phyloP scores from a whole-genome alignment of 2,888 invertebrate genomes.

The Drosophila falleni region DNA sequence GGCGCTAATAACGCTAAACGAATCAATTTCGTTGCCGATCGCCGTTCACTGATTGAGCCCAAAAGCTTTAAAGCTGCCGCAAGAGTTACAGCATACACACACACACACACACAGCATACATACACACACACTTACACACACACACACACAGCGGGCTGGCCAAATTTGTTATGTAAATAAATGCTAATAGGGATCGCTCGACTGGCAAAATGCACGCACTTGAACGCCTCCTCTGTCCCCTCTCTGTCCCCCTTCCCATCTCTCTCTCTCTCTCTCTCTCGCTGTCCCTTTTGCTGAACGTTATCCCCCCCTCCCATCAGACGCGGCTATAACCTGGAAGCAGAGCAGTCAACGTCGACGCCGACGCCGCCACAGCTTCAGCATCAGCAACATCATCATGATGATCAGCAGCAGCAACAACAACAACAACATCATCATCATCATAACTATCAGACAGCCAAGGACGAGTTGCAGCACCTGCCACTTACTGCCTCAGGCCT shows the following conservation, averaged over 20 bases:
- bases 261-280: slow-evolving; percentile 13
- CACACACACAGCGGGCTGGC: slow-evolving; percentile 34
- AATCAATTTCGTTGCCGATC: slow-evolving; percentile 68
- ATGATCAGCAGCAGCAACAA: slow-evolving; percentile 48
- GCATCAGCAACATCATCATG: slow-evolving; percentile 24
- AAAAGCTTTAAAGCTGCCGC: slow-evolving; percentile 60
- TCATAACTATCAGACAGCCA: slow-evolving; percentile 67
- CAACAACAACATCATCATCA: slow-evolving; percentile 45
- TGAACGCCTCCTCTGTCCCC: slow-evolving; percentile 84
- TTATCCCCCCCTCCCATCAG: slow-evolving; percentile 11
- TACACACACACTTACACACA: slow-evolving; percentile 29
- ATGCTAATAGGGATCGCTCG: slow-evolving; percentile 70
- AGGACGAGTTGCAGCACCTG: slow-evolving; percentile 52
- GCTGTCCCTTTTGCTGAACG: slow-evolving; percentile 5
- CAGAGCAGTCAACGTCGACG: slow-evolving; percentile 59
- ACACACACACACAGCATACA: slow-evolving; percentile 30
- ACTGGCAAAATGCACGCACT: slow-evolving; percentile 75
- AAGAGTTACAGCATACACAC: slow-evolving; percentile 53
- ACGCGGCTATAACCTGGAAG: slow-evolving; percentile 75
- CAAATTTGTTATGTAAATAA: slow-evolving; percentile 69
- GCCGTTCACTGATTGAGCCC: slow-evolving; percentile 39
- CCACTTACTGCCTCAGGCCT: slow-evolving; percentile 61
- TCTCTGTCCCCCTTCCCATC: slow-evolving; percentile 4
- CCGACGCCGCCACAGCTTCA: slow-evolving; percentile 20
- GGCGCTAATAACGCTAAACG: slow-evolving; percentile 84